These are phyloP conservation scores for Hypsibius dujardini DNA, from an alignment of 1,140 invertebrate genomes.

Conservation along the genomic window DNA sequence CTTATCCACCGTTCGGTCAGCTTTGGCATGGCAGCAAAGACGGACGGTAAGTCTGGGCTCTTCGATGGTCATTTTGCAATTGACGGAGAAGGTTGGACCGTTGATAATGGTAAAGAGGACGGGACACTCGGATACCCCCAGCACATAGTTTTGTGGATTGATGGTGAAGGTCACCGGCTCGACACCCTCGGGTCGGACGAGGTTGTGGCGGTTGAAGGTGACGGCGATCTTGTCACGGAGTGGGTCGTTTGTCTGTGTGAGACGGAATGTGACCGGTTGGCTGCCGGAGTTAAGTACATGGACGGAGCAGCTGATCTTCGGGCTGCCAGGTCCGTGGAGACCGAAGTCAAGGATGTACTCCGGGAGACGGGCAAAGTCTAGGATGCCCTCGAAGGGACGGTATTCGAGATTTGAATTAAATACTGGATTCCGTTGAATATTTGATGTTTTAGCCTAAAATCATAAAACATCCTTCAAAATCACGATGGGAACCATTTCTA, in stretches of 20 bases:
- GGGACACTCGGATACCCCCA: not conserved
- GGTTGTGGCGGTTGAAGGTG: not conserved
- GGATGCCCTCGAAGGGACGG: not conserved
- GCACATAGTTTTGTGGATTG: not conserved
- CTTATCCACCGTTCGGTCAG: not conserved
- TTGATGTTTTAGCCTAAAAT: too few relatives aligned
- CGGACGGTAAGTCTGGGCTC: not conserved
- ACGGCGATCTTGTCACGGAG: not conserved
- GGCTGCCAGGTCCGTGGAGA: not conserved
- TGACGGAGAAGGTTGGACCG: conserved; percentile 4
- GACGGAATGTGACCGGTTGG: not conserved
- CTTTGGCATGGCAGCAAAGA: not conserved
- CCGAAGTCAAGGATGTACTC: conserved; percentile 5
- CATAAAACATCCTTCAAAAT: too few relatives aligned
- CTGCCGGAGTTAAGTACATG: not conserved
- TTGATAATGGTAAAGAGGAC: not conserved
- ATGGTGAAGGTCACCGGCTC: not conserved
- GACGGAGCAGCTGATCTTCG: not conserved
- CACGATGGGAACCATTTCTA: too few relatives aligned
- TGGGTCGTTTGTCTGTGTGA: not conserved
- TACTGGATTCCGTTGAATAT: too few relatives aligned
- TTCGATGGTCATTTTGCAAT: not conserved
- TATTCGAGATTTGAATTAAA: too few relatives aligned
- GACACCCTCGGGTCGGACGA: not conserved
- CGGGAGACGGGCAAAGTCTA: not conserved